phyloP scores from a whole-genome alignment of 2,888 invertebrate species.

The Plusia festucae region DNA sequence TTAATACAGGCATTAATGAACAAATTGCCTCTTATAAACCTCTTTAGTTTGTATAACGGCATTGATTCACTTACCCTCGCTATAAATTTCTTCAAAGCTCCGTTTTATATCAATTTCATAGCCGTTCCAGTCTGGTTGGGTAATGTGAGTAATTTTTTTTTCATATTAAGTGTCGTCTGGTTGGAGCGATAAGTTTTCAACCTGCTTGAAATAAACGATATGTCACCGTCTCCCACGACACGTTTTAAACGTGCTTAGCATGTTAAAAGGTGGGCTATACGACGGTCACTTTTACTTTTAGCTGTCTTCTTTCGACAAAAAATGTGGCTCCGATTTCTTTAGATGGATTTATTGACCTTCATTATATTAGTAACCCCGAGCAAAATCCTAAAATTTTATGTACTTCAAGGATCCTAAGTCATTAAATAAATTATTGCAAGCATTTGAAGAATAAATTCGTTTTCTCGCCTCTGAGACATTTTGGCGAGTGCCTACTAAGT shows the following conservation, averaged over 20 bases:
- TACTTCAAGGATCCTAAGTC: not conserved
- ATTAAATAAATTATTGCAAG: not conserved
- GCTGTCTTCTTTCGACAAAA: conserved; percentile 8
- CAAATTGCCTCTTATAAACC: conserved; percentile 11
- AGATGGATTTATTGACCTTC: not conserved
- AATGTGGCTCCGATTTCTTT: not conserved
- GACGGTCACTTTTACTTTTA: conserved; percentile 23
- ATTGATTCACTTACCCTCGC: conserved; percentile 13
- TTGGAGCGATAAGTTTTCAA: conserved; percentile 54
- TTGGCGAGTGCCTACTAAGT: conserved; percentile 9
- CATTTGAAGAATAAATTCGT: conserved; percentile 6
- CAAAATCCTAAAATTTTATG: not conserved
- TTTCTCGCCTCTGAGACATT: not conserved
- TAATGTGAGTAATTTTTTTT: conserved; percentile 55
- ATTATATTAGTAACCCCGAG: not conserved
- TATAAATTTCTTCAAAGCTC: conserved; percentile 13
- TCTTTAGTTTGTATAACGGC: conserved; percentile 3
- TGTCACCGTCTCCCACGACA: conserved; percentile 50
- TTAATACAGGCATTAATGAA: conserved; percentile 8
- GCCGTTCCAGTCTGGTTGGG: conserved; percentile 44
- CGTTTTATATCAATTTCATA: conserved; percentile 36
- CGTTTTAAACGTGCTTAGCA: conserved; percentile 57
- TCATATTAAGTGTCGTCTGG: conserved; percentile 50
- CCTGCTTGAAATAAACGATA: conserved; percentile 52
- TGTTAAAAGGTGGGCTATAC: conserved; percentile 39